Evolutionary conservation across 2,113 vertebrate species (phyloP), one percentile per base, ranked within the genome.

Genomic region (Notothenia coriiceps): DNA sequence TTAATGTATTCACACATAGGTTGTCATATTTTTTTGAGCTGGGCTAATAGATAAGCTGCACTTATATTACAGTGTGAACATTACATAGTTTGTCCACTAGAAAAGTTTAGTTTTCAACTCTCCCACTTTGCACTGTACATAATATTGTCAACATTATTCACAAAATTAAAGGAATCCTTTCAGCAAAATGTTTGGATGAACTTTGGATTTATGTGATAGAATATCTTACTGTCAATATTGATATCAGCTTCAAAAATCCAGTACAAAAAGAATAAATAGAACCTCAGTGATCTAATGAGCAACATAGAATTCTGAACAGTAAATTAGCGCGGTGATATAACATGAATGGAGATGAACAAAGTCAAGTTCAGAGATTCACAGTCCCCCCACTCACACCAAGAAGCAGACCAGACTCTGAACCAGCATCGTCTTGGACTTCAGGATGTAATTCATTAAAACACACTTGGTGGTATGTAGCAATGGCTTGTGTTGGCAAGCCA

Each of bases 401-500:
- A 33, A 70, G 62, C 13, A n/a, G 77, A 44, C 50, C 6, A 2
- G 68, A 22, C 22, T 17, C 61, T 77, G 54, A 77, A 12, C 64
- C 70, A 74, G 33, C 33, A 13, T 56, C 47, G 49, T 56, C 59
- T 35, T 46, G 59, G 44, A 72, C 70, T 83, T 74, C 29, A 22
- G 43, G 64, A 76, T 70, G 64, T 43, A 85, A 52, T 77, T 70
- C 4, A 80, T 29, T 70, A 64, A 83, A 80, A 62, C 63, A 52
- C 67, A 68, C 40, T 56, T 65, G 84, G 68, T 70, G 75, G 72
- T 64, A 68, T 77, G 76, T 71, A 74, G 57, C 70, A 66, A 65
- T 60, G 79, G 40, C 22, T 79, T 86, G 63, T 77, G 63, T 44
- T 86, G 69, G 70, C 65, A 69, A 86, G 62, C 49, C 52, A 80